A percentile compares a stretch with the other conserved stretches of the same genome.
These are phyloP conservation scores for Gastracanthus pulcherrimus DNA, from an alignment of 2,888 invertebrate species.

Conservation along the genomic window DNA sequence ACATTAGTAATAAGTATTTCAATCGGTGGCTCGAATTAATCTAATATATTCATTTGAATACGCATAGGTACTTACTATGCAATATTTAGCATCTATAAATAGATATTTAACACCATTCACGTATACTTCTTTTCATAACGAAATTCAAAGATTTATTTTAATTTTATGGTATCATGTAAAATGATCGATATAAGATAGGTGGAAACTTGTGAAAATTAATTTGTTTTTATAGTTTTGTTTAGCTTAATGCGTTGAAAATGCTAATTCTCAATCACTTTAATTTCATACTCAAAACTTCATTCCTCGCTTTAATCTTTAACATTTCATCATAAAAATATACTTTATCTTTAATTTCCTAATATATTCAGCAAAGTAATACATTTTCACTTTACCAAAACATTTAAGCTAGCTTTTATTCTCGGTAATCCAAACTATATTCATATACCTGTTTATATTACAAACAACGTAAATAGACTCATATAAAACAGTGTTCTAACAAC, in stretches of 20 bases:
- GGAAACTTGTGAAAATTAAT: too few relatives aligned
- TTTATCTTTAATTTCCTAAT: too few relatives aligned
- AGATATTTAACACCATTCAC: not conserved
- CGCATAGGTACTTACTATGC: not conserved
- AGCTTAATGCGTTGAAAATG: too few relatives aligned
- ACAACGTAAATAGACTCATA: not conserved
- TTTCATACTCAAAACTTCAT: too few relatives aligned
- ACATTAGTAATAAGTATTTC: too few relatives aligned
- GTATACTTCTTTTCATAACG: not conserved
- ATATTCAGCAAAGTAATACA: too few relatives aligned
- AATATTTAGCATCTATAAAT: not conserved
- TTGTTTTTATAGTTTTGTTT: too few relatives aligned
- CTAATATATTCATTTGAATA: too few relatives aligned
- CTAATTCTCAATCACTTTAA: too few relatives aligned
- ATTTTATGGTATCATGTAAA: not conserved
- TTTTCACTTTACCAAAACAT: not conserved
- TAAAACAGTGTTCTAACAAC: not conserved
- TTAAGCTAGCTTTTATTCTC: not conserved
- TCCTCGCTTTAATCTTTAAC: too few relatives aligned
- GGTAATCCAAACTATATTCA: not conserved
- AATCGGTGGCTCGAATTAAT: too few relatives aligned
- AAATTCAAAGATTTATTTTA: not conserved
- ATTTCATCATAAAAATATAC: too few relatives aligned
- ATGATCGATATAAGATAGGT: not conserved
- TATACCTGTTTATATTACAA: not conserved